These are phyloP conservation scores for Trematomus bernacchii DNA, from an alignment of 2,797 vertebrate species.

Conservation along the genomic window DNA sequence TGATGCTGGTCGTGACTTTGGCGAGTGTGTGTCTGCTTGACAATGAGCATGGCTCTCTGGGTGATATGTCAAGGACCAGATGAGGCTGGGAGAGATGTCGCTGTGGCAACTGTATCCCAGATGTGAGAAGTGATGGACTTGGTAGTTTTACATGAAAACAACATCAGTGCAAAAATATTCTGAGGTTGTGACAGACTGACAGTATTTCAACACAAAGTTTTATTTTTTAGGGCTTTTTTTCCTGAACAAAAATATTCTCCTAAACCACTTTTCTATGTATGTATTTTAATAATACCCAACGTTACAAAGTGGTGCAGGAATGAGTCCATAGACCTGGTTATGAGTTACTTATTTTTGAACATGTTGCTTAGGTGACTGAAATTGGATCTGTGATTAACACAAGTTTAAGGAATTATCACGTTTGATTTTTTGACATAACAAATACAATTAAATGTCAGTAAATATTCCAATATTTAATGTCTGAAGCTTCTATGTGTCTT, in stretches of 20 bases:
- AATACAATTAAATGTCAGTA: no score
- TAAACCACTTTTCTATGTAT: not conserved
- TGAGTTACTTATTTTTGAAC: no score
- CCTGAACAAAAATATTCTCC: not conserved
- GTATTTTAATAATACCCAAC: not conserved
- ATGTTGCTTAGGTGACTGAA: no score
- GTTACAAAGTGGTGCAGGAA: no score
- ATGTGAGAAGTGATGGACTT: not conserved
- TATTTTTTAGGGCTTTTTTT: not conserved
- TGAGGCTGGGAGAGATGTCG: conserved; percentile 20
- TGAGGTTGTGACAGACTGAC: not conserved
- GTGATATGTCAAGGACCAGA: conserved; percentile 45
- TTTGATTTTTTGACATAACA: no score
- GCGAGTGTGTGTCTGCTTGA: not conserved
- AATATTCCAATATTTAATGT: no score
- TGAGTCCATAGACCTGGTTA: no score
- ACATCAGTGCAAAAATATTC: not conserved
- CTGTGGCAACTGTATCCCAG: conserved; percentile 31
- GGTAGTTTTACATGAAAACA: not conserved
- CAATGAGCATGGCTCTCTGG: not conserved
- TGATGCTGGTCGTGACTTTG: not conserved
- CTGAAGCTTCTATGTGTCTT: no score
- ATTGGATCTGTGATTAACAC: no score
- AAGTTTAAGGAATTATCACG: no score
- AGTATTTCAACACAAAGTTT: not conserved